These are phyloP conservation scores for Geotrypetes seraphini DNA, from an alignment of 2,797 vertebrate genomes.

Conservation along the genomic window DNA sequence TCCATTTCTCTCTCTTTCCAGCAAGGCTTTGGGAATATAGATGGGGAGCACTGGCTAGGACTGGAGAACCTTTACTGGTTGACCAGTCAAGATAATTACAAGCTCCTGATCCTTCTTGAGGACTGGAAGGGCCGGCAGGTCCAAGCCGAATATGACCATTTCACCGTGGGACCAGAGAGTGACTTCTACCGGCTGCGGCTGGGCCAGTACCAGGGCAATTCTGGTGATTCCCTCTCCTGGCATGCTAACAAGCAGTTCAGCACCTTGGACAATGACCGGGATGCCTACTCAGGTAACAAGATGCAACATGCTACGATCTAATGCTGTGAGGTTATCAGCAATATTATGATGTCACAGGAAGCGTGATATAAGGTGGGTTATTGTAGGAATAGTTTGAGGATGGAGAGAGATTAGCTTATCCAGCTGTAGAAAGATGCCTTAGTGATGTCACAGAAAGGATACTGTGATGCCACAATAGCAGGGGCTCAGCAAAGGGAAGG, in stretches of 20 bases:
- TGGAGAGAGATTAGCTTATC: too few relatives aligned
- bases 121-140: constrained; percentile 78
- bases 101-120: constrained; percentile 69
- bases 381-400: too few relatives aligned
- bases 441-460: too few relatives aligned
- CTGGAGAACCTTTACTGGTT: constrained; percentile 77
- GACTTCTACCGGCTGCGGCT: constrained; percentile 79
- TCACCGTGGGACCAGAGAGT: constrained; percentile 69
- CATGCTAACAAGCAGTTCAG: constrained; percentile 86
- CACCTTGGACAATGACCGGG: constrained; percentile 77
- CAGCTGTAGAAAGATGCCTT: too few relatives aligned
- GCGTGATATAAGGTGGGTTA: too few relatives aligned
- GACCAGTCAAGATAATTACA: constrained; percentile 63
- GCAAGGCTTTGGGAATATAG: constrained; percentile 81
- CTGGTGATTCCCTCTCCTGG: constrained; percentile 85
- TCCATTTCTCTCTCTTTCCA: constrained; percentile 19
- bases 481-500: too few relatives aligned
- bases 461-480: too few relatives aligned
- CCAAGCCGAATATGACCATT: constrained; percentile 73
- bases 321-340: background rate
- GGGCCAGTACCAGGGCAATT: constrained; percentile 71
- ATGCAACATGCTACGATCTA: too few relatives aligned
- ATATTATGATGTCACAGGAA: too few relatives aligned
- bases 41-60: constrained; percentile 85
- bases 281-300: constrained; percentile 68